Percentiles rank a stretch among this genome's conserved stretches.
Conservation (phyloP, 2,797 vertebrate species). For the Pyrocephalus nanus region DNA sequence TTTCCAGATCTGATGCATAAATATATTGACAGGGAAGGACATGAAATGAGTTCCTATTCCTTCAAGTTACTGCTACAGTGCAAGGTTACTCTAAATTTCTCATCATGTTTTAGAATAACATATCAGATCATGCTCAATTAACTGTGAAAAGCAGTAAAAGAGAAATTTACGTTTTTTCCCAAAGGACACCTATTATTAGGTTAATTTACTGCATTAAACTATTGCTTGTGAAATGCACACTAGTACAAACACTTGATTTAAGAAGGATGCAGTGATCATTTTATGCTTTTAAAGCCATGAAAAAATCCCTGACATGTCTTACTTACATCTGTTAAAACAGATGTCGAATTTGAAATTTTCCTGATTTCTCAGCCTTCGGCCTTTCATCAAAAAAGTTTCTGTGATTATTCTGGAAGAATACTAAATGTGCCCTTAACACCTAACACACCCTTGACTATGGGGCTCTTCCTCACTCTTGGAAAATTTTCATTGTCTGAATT, state of each 20-base stretch:
- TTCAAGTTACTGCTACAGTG: not conserved
- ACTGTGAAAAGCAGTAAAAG: not conserved
- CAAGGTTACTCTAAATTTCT: not conserved
- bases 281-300: not conserved
- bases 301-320: not conserved
- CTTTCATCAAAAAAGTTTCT: not conserved
- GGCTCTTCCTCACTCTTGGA: not conserved
- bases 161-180: not conserved
- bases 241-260: not conserved
- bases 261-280: not conserved
- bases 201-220: not conserved
- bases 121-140: not conserved
- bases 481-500: not conserved
- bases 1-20: not conserved
- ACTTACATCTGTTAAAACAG: not conserved
- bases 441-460: not conserved
- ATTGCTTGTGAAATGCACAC: not conserved
- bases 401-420: not conserved
- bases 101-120: not conserved
- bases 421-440: not conserved
- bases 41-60: not conserved
- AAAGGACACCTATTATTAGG: not conserved
- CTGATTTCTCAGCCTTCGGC: not conserved
- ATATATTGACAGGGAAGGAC: not conserved
- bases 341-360: not conserved